A percentile compares a stretch with the other conserved stretches of the same genome.
Evolutionary conservation across 2,888 invertebrate species (phyloP).

Genomic region (Lepidonotus clava): DNA sequence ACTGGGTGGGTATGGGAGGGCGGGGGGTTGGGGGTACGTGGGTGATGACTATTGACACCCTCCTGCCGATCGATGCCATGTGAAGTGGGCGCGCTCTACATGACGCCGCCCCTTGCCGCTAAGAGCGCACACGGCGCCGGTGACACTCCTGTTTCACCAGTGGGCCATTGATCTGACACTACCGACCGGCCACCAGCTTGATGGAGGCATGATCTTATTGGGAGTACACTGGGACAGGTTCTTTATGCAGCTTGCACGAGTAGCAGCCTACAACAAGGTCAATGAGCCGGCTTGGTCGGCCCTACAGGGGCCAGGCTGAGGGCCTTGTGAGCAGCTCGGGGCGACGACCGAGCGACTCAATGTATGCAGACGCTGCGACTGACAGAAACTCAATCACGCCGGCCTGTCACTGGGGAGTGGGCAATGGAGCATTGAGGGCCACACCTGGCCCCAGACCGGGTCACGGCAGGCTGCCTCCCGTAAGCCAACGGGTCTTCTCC

Average conservation of each 20-base stretch:
- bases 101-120: not conserved
- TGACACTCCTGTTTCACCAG: not conserved
- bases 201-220: not conserved
- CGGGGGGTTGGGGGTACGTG: not conserved
- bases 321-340: not conserved
- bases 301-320: not conserved
- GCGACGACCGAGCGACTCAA: constrained; percentile 21
- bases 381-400: constrained; percentile 42
- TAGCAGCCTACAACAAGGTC: not conserved
- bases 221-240: not conserved
- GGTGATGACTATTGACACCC: constrained; percentile 6
- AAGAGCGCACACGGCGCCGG: not conserved
- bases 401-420: constrained; percentile 11
- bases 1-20: not conserved
- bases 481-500: not conserved
- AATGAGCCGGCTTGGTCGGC: not conserved
- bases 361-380: constrained; percentile 19
- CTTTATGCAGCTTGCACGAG: not conserved
- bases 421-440: constrained; percentile 15
- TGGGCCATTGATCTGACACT: not conserved
- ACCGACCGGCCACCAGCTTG: not conserved
- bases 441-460: constrained; percentile 19
- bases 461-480: not conserved
- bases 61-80: not conserved
- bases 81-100: not conserved